Conservation (phyloP, 2,888 invertebrate genomes). For the Poecilobothrus nobilitatus region DNA sequence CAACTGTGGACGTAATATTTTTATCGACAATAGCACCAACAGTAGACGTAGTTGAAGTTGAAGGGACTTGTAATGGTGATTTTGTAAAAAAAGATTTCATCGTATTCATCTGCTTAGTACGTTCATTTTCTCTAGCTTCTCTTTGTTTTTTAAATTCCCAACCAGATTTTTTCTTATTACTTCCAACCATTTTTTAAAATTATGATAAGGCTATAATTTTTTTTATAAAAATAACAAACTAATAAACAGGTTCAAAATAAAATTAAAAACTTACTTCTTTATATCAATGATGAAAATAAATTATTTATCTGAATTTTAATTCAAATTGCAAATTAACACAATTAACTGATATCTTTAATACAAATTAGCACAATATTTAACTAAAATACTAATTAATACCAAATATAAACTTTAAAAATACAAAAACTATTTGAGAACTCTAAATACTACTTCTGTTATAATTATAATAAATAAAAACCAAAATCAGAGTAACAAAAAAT, state of each 20-base stretch:
- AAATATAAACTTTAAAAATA: constrained; percentile 9
- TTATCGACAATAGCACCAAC: constrained; percentile 11
- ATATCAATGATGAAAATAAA: constrained; percentile 9
- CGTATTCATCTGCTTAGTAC: constrained; percentile 11
- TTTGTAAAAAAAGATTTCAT: constrained; percentile 10
- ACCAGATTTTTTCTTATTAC: constrained; percentile 10
- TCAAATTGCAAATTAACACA: constrained; percentile 8
- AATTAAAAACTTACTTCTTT: constrained; percentile 10
- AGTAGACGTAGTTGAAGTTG: constrained; percentile 10
- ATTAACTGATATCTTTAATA: constrained; percentile 7
- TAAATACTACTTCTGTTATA: constrained; percentile 9
- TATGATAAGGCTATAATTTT: constrained; percentile 8
- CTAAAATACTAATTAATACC: constrained; percentile 7
- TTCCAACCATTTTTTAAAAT: constrained; percentile 11
- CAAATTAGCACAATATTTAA: constrained; percentile 7
- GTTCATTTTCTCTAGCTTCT: constrained; percentile 10
- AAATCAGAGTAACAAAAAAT: constrained; percentile 10
- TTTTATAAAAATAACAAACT: neutral
- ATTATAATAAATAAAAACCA: neutral
- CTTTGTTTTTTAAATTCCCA: constrained; percentile 11
- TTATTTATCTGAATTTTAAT: constrained; percentile 2
- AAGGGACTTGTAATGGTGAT: constrained; percentile 8
- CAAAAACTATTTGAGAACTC: constrained; percentile 9
- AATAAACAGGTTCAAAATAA: neutral
- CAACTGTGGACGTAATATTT: constrained; percentile 8